Evolutionary conservation across 2,113 vertebrate genomes (phyloP), one percentile per base, ranked within the genome.

Genomic region (rabbit (Oryctolagus cuniculus)): DNA sequence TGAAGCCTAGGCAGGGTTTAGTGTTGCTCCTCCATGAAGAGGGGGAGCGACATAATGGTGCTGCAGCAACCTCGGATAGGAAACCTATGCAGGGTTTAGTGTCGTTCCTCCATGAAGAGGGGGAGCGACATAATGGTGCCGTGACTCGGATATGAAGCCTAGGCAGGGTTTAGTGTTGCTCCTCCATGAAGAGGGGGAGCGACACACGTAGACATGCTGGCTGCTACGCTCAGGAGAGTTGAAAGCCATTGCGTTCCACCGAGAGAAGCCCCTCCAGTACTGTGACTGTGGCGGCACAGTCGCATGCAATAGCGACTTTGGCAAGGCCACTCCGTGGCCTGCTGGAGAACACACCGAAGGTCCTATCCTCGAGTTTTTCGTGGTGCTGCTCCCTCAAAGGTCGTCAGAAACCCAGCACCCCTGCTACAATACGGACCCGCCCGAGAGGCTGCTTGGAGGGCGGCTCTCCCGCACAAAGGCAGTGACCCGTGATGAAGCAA

Each of bases 381-480:
- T 34, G 31, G 34, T 0, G 4, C 2, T 80, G n/a, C 29, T 25
- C 58, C 24, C 66, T 86, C 25, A 0, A 74, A 70, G 38, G 34
- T 0, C 6, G 29, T 34, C 49, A 70, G 79, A 73, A 94, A 61
- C 10, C 25, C 51, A 49, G n/a, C n/a, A 82, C 17, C 49, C 58
- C 86, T 70, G 13, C 0, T 1, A n/a, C 19, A 10, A 11, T 6
- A 12, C 2, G 15, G 44, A 21, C 27, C 9, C 4, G 10, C 15
- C 19, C 31, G 0, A 0, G 6, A 16, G 51, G 72, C 10, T 38
- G 53, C 61, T 22, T 1, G 24, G 12, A 70, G 16, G 19, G 13
- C 27, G 0, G 29, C 36, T 73, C n/a, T 27, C 63, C 22, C 31
- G 29, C 38, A n/a, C 0, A 44, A 81, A 24, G 69, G 83, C 25